phyloP scores from a whole-genome alignment of 2,113 vertebrate genomes.

The Stigmatopora nigra region DNA sequence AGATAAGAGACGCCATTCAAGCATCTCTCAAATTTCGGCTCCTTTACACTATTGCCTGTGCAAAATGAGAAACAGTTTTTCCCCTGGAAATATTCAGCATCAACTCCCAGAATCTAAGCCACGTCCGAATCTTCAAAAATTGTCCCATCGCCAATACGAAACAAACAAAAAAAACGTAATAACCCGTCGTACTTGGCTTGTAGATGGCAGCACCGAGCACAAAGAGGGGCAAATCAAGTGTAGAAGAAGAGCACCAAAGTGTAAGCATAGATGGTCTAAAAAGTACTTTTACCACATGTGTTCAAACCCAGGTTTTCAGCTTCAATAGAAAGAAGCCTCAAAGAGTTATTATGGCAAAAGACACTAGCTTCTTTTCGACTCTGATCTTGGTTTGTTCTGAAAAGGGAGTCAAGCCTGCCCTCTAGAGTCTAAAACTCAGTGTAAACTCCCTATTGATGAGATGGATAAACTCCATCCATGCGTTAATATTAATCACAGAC shows the following conservation, averaged over 20 bases:
- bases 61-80: conserved; percentile 43
- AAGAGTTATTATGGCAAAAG: too few species aligned
- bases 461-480: conserved; percentile 26
- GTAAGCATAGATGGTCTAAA: conserved; percentile 49
- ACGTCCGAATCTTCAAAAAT: conserved; percentile 5
- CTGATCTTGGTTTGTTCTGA: conserved; percentile 36
- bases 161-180: conserved; percentile 32
- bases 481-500: conserved; percentile 27
- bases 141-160: conserved; percentile 15
- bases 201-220: conserved; percentile 66
- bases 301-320: conserved; percentile 13
- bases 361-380: conserved; percentile 14
- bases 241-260: conserved; percentile 61
- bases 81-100: conserved; percentile 22
- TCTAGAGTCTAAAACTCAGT: conserved; percentile 53
- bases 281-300: conserved; percentile 32
- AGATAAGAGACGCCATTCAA: conserved; percentile 8
- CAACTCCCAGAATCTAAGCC: conserved; percentile 33
- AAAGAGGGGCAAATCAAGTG: conserved; percentile 54
- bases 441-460: conserved; percentile 41
- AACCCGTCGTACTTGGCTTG: conserved; percentile 40
- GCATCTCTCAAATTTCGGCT: conserved; percentile 53
- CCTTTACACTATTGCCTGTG: conserved; percentile 14
- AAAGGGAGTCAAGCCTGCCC: conserved; percentile 44
- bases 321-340: neutral